phyloP scores from a whole-genome alignment of 2,888 invertebrate genomes.

The Rhagophthalmus giganteus region DNA sequence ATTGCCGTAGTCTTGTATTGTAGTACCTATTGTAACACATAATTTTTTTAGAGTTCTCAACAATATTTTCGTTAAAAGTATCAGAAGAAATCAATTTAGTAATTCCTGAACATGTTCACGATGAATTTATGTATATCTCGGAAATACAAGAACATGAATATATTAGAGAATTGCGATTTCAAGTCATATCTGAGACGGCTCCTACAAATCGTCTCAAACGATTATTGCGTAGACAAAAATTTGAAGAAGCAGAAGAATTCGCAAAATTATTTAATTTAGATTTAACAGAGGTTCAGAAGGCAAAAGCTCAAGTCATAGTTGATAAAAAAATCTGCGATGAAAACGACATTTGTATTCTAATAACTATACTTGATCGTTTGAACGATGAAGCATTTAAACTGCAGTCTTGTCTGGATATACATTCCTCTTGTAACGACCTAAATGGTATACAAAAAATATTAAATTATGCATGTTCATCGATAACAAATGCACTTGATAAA shows the following conservation, averaged over 20 bases:
- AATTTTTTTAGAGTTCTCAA: conserved; percentile 34
- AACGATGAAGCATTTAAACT: conserved; percentile 54
- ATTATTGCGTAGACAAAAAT: conserved; percentile 54
- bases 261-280: conserved; percentile 54
- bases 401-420: conserved; percentile 50
- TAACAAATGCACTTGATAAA: not conserved
- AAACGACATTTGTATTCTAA: conserved; percentile 49
- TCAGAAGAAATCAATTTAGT: conserved; percentile 38
- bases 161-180: conserved; percentile 43
- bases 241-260: conserved; percentile 57
- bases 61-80: conserved; percentile 42
- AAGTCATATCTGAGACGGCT: conserved; percentile 52
- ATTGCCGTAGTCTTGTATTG: too few relatives aligned
- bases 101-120: conserved; percentile 37
- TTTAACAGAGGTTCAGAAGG: conserved; percentile 51
- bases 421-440: conserved; percentile 25
- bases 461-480: conserved; percentile 35
- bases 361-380: conserved; percentile 53
- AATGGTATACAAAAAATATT: conserved; percentile 40
- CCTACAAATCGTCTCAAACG: conserved; percentile 55
- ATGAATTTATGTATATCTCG: conserved; percentile 45
- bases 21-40: not conserved
- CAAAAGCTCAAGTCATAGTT: conserved; percentile 53
- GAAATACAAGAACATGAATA: conserved; percentile 32
- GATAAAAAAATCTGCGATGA: conserved; percentile 41